Percentiles rank a stretch among this genome's conserved stretches.
phyloP scores from a whole-genome alignment of 2,797 vertebrate species.

The Cetoscarus ocellatus region DNA sequence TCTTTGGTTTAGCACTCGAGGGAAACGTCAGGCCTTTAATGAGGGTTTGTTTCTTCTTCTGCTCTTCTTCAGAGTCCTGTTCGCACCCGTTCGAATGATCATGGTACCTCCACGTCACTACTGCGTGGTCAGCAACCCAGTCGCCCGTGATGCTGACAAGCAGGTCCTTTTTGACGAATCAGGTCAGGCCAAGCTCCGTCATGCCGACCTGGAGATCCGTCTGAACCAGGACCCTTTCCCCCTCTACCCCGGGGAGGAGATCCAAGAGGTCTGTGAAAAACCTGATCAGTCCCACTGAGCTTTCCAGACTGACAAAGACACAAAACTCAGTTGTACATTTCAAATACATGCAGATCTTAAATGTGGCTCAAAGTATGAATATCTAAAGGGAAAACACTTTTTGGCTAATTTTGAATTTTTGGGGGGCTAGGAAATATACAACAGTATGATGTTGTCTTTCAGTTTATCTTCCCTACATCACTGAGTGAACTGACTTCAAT shows the following conservation, averaged over 20 bases:
- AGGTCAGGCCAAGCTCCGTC: slow-evolving; percentile 91
- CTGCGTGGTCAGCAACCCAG: slow-evolving; percentile 89
- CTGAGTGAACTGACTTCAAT: too few relatives aligned
- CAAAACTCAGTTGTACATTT: not conserved
- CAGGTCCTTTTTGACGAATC: slow-evolving; percentile 79
- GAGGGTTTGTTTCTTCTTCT: not conserved
- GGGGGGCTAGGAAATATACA: too few relatives aligned
- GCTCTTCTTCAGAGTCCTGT: slow-evolving; percentile 82
- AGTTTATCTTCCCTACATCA: too few relatives aligned
- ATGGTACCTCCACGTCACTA: slow-evolving; percentile 92
- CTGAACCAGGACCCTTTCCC: slow-evolving; percentile 92
- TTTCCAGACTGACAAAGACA: not conserved
- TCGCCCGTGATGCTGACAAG: slow-evolving; percentile 72
- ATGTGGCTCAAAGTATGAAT: not conserved
- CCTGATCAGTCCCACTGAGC: not conserved
- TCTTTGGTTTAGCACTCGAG: too few relatives aligned
- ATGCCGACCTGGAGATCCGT: slow-evolving; percentile 92
- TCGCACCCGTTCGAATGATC: slow-evolving; percentile 86
- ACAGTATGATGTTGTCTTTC: too few relatives aligned
- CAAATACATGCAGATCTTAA: not conserved
- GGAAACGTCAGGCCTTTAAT: too few relatives aligned
- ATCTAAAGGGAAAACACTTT: too few relatives aligned
- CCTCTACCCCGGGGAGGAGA: slow-evolving; percentile 90
- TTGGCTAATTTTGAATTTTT: too few relatives aligned
- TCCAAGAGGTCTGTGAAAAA: slow-evolving; percentile 84